A percentile compares a stretch with the other conserved stretches of the same genome.
Evolutionary conservation across 2,113 vertebrate species (phyloP).

Genomic region (Amphiprion percula): DNA sequence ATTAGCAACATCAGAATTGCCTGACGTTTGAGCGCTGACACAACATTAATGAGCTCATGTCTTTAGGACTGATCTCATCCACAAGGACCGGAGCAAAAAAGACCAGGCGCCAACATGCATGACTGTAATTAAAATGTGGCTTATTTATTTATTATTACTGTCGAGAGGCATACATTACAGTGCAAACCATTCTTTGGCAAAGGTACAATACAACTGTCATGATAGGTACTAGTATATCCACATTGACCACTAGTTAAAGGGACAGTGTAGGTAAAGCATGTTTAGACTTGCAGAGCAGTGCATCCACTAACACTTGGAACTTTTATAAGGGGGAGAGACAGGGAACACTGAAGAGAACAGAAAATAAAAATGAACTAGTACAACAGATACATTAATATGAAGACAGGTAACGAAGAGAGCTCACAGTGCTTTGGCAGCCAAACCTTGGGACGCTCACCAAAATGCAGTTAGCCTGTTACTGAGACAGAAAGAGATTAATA

Average conservation of each 20-base stretch:
- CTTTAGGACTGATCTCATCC: neutral
- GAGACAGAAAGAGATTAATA: slow-evolving; percentile 8
- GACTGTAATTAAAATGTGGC: slow-evolving; percentile 75
- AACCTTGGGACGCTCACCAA: slow-evolving; percentile 29
- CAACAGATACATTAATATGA: slow-evolving; percentile 31
- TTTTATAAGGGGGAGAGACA: slow-evolving; percentile 32
- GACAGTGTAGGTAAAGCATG: slow-evolving; percentile 73
- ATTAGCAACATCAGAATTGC: neutral
- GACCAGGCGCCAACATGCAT: slow-evolving; percentile 38
- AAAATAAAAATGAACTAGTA: slow-evolving; percentile 32
- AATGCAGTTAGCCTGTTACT: slow-evolving; percentile 38
- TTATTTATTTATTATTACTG: slow-evolving; percentile 81
- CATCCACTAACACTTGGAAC: slow-evolving; percentile 70
- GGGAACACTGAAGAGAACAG: slow-evolving; percentile 5
- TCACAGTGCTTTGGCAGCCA: slow-evolving; percentile 59
- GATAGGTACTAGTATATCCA: slow-evolving; percentile 70
- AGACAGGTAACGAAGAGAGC: slow-evolving; percentile 46
- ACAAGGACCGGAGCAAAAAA: slow-evolving; percentile 4
- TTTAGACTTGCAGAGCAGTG: slow-evolving; percentile 80
- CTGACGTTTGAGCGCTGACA: neutral
- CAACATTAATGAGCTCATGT: neutral
- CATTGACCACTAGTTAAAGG: slow-evolving; percentile 64
- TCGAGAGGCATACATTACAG: slow-evolving; percentile 86
- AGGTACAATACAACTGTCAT: slow-evolving; percentile 84
- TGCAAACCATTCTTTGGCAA: slow-evolving; percentile 89